Evolutionary conservation across 2,113 vertebrate species (phyloP).

Genomic region (Parus major): DNA sequence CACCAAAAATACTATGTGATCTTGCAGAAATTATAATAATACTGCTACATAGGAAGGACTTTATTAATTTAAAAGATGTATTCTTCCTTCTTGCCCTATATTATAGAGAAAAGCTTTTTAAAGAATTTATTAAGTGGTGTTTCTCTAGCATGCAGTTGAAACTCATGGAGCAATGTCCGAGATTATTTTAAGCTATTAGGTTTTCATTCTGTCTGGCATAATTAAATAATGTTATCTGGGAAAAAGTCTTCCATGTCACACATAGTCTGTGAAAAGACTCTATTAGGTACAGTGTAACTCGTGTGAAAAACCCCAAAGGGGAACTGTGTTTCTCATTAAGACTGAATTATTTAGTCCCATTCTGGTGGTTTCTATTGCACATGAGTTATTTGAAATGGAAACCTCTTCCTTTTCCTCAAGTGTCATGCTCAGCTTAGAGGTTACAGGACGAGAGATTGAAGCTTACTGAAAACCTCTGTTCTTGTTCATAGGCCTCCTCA

Average conservation of each 20-base stretch:
- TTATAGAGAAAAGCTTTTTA: background rate
- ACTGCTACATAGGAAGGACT: background rate
- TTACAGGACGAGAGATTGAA: background rate
- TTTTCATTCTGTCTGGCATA: background rate
- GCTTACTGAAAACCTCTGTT: background rate
- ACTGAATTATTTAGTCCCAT: background rate
- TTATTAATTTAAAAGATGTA: background rate
- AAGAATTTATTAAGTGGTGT: background rate
- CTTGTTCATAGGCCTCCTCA: background rate
- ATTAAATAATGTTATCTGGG: background rate
- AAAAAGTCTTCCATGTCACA: background rate
- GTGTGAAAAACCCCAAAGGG: background rate
- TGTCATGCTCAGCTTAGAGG: background rate
- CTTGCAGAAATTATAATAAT: background rate
- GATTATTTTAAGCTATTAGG: background rate
- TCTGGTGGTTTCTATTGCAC: background rate
- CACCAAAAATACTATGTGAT: background rate
- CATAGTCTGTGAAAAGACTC: background rate
- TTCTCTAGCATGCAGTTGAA: background rate
- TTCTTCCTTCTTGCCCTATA: background rate
- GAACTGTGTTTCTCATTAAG: background rate
- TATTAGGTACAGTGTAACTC: background rate
- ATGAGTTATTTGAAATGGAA: background rate
- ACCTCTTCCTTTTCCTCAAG: background rate
- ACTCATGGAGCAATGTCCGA: background rate